These are phyloP conservation scores for Mionectes macconnelli DNA, from an alignment of 2,113 vertebrate genomes.

Conservation along the genomic window DNA sequence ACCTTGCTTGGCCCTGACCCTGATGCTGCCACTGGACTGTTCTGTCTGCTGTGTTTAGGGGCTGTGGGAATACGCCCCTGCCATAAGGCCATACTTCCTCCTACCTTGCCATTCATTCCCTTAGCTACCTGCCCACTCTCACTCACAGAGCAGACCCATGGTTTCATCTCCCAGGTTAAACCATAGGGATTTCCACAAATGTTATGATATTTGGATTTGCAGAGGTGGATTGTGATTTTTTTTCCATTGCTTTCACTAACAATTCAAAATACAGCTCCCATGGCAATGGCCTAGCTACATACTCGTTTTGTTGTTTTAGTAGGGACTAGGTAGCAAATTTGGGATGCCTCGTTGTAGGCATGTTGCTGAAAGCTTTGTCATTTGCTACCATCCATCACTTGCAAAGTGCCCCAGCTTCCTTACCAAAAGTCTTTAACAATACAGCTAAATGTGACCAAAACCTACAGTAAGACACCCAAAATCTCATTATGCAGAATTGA, in stretches of 20 bases:
- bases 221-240: not conserved
- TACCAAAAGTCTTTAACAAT: not conserved
- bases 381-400: not conserved
- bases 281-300: not conserved
- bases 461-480: not conserved
- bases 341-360: not conserved
- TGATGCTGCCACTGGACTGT: not conserved
- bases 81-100: accelerated
- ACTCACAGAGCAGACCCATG: not conserved
- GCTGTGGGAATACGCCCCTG: not conserved
- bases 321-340: not conserved
- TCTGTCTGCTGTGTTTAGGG: not conserved
- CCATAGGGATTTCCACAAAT: not conserved
- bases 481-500: not conserved
- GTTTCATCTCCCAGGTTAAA: not conserved
- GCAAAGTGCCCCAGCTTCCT: not conserved
- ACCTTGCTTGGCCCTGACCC: not conserved
- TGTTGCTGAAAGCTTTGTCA: not conserved
- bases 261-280: not conserved
- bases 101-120: not conserved
- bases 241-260: not conserved
- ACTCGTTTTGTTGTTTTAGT: not conserved
- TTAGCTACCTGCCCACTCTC: accelerated
- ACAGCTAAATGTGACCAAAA: not conserved
- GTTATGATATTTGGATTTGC: not conserved